Percentiles rank a stretch among this genome's conserved stretches.
These are phyloP conservation scores for Scaptomyza pallida DNA, from an alignment of 1,140 invertebrate species.

Conservation along the genomic window DNA sequence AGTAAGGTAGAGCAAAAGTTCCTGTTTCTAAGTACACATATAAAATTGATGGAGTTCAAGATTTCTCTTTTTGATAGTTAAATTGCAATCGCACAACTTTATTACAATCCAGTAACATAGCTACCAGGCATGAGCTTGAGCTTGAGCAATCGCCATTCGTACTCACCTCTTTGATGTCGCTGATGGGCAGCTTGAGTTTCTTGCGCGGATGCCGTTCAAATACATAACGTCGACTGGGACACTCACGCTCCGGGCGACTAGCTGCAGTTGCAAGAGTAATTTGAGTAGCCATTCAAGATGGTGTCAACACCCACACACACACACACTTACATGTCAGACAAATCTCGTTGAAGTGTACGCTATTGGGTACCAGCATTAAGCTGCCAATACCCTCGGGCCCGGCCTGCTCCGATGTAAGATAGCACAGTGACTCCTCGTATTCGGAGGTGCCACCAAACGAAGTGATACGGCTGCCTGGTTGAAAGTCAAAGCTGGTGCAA, in stretches of 20 bases:
- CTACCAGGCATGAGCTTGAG: not conserved
- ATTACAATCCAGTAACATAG: not conserved
- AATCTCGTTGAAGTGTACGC: slow-evolving; percentile 94
- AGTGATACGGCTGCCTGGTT: slow-evolving; percentile 92
- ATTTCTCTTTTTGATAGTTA: not conserved
- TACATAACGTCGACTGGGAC: slow-evolving; percentile 93
- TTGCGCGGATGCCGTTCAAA: slow-evolving; percentile 94
- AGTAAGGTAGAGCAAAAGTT: not conserved
- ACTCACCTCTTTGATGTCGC: slow-evolving; percentile 90
- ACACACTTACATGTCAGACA: slow-evolving; percentile 94
- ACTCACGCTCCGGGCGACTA: slow-evolving; percentile 92
- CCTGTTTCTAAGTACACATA: too few relatives aligned
- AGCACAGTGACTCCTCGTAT: slow-evolving; percentile 96
- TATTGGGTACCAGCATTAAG: slow-evolving; percentile 92
- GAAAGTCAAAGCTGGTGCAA: slow-evolving; percentile 95
- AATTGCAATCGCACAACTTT: slow-evolving; percentile 1
- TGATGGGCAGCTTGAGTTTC: slow-evolving; percentile 90
- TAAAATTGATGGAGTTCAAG: not conserved
- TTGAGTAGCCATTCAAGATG: slow-evolving; percentile 2
- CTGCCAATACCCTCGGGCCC: slow-evolving; percentile 93
- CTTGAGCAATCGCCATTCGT: not conserved
- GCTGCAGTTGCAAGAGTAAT: slow-evolving; percentile 85
- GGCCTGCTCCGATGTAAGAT: slow-evolving; percentile 92
- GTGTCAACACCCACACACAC: slow-evolving; percentile 17
- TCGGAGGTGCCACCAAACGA: slow-evolving; percentile 92